Base-by-base conservation (phyloP, 2,888 invertebrate species). In the Apodemia hepburni region DNA sequence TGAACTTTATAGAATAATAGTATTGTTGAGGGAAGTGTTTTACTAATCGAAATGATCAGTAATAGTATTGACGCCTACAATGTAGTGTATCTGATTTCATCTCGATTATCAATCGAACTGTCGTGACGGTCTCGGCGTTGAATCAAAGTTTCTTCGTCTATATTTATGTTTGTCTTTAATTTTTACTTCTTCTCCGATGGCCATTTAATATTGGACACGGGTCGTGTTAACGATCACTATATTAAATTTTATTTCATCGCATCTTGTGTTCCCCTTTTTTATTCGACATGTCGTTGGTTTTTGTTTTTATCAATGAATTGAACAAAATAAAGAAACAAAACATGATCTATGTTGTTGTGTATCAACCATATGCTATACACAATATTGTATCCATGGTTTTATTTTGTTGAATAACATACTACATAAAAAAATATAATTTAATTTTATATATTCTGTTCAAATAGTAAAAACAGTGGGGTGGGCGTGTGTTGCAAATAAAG, bases 91-190 rank as follows among this genome's bases (percentile, higher is more conserved):
- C 85, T 85, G 89, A 89, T 90, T 90, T 79, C 79, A 84, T 90
- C 90, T 82, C 90, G 80, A 81, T 84, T 83, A 81, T 85, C 86
- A 87, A 84, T 75, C 82, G 76, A 73, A 73, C 70, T 70, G 70
- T 73, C 68, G 71, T 72, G 74, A 76, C 75, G 68, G 71, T 70
- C 73, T 73, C 75, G 75, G 76, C 77, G 78, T 77, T 82, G 85
- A 82, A 81, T 86, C 82, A 84, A 85, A 83, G 77, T 81, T 82
- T 82, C 84, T 85, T 80, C 57, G 75, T 77, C 73, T 76, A 85
- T 87, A 85, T 90, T 89, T 89, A 88, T 89, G 85, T 84, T 80
- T 82, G 83, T 87, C 88, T 89, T 89, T 89, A 88, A 89, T 88
- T 89, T 91, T 89, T 86, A 87, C 87, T 85, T 78, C 81, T 79